A percentile compares a stretch with the other conserved stretches of the same genome.
phyloP scores from a whole-genome alignment of 2,797 vertebrate genomes.

The Paguma larvata region DNA sequence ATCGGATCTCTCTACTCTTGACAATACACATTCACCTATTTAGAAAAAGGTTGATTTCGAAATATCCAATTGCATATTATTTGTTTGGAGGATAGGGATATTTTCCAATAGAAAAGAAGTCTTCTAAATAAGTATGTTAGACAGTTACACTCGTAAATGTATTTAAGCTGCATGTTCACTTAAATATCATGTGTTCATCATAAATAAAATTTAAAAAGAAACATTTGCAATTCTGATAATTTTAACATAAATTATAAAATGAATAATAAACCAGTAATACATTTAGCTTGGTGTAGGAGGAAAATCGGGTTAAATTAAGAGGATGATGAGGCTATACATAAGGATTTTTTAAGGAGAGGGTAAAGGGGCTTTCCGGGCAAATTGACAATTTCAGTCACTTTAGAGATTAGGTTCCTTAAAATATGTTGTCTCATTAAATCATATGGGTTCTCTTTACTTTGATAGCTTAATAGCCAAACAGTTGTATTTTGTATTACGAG shows the following conservation, averaged over 20 bases:
- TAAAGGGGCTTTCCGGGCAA: background rate
- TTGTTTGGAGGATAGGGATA: background rate
- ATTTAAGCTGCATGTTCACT: background rate
- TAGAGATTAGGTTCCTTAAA: slow-evolving; percentile 6
- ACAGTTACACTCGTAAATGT: background rate
- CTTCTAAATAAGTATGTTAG: background rate
- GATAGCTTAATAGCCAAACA: background rate
- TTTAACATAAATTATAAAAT: background rate
- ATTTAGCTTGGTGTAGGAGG: background rate
- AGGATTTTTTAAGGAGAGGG: background rate
- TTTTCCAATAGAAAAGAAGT: background rate
- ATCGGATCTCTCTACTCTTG: background rate
- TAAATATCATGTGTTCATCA: slow-evolving; percentile 24
- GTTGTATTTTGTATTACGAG: background rate
- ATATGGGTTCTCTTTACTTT: background rate
- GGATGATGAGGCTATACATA: background rate
- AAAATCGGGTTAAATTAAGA: slow-evolving; percentile 13
- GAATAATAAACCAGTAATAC: background rate
- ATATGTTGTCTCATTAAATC: background rate
- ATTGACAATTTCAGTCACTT: background rate
- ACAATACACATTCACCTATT: background rate
- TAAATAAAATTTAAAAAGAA: background rate
- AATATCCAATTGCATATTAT: background rate
- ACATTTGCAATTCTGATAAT: background rate
- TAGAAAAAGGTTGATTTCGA: background rate